Evolutionary conservation across 2,797 vertebrate species (phyloP).

Genomic region (Synaphobranchus kaupii): DNA sequence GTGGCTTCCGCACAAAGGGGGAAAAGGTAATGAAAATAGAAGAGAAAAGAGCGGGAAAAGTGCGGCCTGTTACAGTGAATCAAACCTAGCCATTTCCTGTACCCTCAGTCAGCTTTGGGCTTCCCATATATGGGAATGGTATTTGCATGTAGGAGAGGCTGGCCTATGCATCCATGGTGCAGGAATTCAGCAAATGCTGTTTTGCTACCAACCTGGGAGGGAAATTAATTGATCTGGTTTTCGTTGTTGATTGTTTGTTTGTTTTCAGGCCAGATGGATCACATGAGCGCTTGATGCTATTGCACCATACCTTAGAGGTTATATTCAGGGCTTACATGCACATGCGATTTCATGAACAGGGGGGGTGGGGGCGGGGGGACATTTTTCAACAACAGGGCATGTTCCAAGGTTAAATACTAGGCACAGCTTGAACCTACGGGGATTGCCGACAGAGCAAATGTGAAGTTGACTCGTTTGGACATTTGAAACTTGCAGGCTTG

Average conservation of each 20-base stretch:
- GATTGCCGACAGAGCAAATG: background rate
- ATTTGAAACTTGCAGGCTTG: background rate
- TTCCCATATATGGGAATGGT: conserved; percentile 82
- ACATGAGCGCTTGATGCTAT: background rate
- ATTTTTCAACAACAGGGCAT: background rate
- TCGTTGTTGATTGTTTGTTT: no score
- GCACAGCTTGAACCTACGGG: background rate
- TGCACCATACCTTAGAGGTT: background rate
- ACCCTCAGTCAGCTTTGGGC: conserved; percentile 55
- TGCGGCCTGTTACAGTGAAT: conserved; percentile 74
- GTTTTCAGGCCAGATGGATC: background rate
- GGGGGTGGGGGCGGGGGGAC: no score
- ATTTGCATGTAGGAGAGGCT: conserved; percentile 73
- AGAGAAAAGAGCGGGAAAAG: conserved; percentile 60
- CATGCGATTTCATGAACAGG: background rate
- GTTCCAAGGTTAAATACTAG: background rate
- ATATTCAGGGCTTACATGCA: background rate
- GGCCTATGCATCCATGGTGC: conserved; percentile 67
- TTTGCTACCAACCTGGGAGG: conserved; percentile 59
- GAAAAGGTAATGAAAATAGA: conserved; percentile 45
- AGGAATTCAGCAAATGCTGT: conserved; percentile 69
- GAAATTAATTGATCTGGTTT: conserved; percentile 38
- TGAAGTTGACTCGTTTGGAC: background rate
- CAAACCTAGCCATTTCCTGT: conserved; percentile 82
- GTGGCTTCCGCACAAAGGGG: conserved; percentile 47